phyloP scores from a whole-genome alignment of 53 echinoderm and acorn worm species.

The Hippasteria phrygiana region DNA sequence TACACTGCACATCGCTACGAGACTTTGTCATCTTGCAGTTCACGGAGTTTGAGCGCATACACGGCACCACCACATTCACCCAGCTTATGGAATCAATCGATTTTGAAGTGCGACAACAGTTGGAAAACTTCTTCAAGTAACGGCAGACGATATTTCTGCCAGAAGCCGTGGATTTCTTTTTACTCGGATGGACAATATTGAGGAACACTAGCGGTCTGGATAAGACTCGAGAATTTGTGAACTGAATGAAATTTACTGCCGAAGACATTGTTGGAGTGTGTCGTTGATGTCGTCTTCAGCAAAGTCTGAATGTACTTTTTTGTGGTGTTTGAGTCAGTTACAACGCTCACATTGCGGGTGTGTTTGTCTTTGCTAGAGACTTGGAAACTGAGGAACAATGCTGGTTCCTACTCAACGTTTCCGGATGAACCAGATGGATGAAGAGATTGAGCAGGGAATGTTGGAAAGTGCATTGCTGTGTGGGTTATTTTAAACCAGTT shows the following conservation, averaged over 20 bases:
- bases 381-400: too few species aligned
- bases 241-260: background rate
- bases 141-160: background rate
- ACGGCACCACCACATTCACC: constrained; percentile 82
- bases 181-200: too few species aligned
- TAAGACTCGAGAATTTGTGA: background rate
- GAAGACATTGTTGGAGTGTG: background rate
- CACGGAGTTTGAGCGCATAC: constrained; percentile 79
- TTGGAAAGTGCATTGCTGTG: too few species aligned
- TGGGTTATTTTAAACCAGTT: too few species aligned
- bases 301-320: background rate
- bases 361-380: too few species aligned
- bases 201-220: background rate
- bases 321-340: too few species aligned
- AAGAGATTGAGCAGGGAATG: too few species aligned
- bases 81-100: constrained; percentile 83
- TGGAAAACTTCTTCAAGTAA: constrained; percentile 82
- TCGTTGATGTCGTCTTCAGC: background rate
- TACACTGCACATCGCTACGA: constrained; percentile 82
- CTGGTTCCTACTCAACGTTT: too few species aligned
- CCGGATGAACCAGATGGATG: too few species aligned
- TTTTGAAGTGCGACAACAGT: constrained; percentile 83
- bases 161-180: too few species aligned
- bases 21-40: constrained; percentile 78
- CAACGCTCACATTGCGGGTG: too few species aligned